These are phyloP conservation scores for Drosophila busckii DNA, from an alignment of 1,140 invertebrate species.

Conservation along the genomic window DNA sequence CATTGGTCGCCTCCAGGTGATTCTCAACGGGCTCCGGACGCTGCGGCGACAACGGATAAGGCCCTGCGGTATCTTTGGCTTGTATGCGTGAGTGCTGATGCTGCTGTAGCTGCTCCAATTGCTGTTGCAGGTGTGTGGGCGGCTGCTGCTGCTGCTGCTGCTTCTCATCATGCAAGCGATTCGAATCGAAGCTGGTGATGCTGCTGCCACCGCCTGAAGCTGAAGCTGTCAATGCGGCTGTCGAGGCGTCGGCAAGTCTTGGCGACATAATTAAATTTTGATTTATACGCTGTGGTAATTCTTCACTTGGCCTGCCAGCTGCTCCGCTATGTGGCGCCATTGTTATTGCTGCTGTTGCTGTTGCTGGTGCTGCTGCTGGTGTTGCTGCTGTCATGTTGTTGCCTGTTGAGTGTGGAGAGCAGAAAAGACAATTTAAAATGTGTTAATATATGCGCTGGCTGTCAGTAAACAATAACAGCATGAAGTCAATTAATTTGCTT, in stretches of 20 bases:
- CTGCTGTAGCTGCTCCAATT: constrained; percentile 12
- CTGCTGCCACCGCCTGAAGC: constrained; percentile 45
- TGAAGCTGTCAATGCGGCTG: constrained; percentile 31
- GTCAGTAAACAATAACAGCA: constrained; percentile 67
- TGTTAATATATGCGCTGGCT: constrained; percentile 67
- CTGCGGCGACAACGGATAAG: constrained; percentile 60
- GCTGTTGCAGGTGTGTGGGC: constrained; percentile 24
- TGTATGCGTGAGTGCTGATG: constrained; percentile 56
- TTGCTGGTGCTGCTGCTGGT: constrained; percentile 8
- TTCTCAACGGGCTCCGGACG: constrained; percentile 51
- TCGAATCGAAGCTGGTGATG: constrained; percentile 72
- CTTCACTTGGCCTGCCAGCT: constrained; percentile 26
- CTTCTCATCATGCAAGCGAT: constrained; percentile 70
- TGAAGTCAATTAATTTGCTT: constrained; percentile 77
- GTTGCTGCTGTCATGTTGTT: constrained; percentile 6
- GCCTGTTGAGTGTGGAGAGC: constrained; percentile 23
- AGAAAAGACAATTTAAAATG: constrained; percentile 55
- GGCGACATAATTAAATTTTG: constrained; percentile 76
- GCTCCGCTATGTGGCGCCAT: constrained; percentile 15
- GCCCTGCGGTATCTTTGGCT: constrained; percentile 66
- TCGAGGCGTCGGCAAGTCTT: constrained; percentile 38
- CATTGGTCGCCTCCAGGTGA: constrained; percentile 53
- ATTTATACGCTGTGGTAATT: constrained; percentile 67
- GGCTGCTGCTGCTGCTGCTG: constrained; percentile 35
- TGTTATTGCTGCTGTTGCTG: constrained; percentile 5